Percentiles rank a stretch among this genome's conserved stretches.
Conservation (phyloP, 2,113 vertebrate species). For the Puffinus mauretanicus region DNA sequence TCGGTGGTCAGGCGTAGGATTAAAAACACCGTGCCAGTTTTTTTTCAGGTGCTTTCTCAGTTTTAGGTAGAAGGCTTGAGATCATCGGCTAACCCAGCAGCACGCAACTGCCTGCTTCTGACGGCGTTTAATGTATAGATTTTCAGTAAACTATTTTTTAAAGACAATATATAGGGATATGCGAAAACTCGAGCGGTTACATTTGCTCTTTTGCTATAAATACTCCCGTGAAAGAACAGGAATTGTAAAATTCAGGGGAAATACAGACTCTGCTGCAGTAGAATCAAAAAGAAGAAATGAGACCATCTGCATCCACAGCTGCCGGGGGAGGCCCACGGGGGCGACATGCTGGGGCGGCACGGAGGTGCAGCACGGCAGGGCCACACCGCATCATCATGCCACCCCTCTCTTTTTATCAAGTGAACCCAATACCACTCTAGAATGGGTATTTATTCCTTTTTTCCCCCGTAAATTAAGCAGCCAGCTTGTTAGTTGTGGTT, state of each 20-base stretch:
- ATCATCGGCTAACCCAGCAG: neutral
- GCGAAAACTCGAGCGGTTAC: rapidly evolving
- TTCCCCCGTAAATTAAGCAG: neutral
- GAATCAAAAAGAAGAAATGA: neutral
- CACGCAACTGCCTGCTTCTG: neutral
- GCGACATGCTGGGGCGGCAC: neutral
- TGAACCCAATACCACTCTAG: neutral
- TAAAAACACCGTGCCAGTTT: neutral
- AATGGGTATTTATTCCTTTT: neutral
- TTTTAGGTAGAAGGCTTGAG: neutral
- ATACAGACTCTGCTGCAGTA: neutral
- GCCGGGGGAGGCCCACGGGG: neutral
- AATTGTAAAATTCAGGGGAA: neutral
- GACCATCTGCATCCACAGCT: neutral
- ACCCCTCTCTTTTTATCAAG: neutral
- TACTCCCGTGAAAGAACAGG: neutral
- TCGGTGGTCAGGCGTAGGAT: neutral
- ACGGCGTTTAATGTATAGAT: rapidly evolving
- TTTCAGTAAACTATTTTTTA: neutral
- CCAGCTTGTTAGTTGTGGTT: neutral
- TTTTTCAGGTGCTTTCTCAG: neutral
- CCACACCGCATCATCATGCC: neutral
- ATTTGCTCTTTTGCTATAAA: neutral
- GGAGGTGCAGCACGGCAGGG: too few relatives aligned
- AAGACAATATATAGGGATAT: rapidly evolving